phyloP scores from a whole-genome alignment of 2,888 invertebrate genomes.

The Leucoptera coffeella region DNA sequence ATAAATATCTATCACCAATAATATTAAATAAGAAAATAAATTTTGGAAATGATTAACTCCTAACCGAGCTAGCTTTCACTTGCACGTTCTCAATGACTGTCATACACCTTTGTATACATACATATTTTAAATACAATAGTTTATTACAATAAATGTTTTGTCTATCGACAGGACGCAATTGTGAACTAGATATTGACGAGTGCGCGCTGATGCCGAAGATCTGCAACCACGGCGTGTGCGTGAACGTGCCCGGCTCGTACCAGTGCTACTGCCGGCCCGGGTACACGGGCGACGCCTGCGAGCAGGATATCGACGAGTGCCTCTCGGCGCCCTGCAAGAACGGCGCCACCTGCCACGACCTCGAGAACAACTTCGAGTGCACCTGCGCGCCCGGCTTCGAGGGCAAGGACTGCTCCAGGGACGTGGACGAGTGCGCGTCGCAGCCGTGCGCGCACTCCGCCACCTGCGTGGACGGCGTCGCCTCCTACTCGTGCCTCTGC shows the following conservation, averaged over 20 bases:
- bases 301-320: conserved; percentile 83
- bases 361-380: conserved; percentile 80
- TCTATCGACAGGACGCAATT: conserved; percentile 49
- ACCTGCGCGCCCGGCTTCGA: conserved; percentile 75
- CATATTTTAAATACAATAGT: no score
- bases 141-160: no score
- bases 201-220: conserved; percentile 56
- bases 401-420: conserved; percentile 73
- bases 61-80: no score
- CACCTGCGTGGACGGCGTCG: conserved; percentile 73
- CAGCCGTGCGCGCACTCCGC: conserved; percentile 71
- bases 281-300: conserved; percentile 78
- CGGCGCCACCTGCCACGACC: conserved; percentile 74
- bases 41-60: no score
- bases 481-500: conserved; percentile 72
- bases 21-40: no score
- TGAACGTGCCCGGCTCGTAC: conserved; percentile 68
- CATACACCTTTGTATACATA: no score
- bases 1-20: no score
- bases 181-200: conserved; percentile 69
- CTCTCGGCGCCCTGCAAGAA: conserved; percentile 79
- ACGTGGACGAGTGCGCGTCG: conserved; percentile 79
- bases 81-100: no score
- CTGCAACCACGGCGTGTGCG: conserved; percentile 78
- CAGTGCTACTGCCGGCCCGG: conserved; percentile 83